Base-by-base conservation (phyloP, 2,888 invertebrate genomes). In the Amphimallon solstitiale region DNA sequence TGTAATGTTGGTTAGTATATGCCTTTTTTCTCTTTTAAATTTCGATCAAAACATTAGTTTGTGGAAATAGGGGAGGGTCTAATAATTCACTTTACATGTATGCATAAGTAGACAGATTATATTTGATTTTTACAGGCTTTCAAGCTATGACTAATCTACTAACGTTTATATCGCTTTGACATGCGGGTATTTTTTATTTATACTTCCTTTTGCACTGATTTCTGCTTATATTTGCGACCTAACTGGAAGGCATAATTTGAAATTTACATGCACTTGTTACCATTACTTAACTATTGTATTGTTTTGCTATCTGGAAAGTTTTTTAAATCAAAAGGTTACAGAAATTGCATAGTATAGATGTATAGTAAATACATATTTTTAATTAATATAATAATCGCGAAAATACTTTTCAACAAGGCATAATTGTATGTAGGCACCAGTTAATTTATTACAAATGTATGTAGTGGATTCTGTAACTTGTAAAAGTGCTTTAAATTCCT, bases 1-100 rank as follows among this genome's bases (percentile, higher is more conserved):
- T 43, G 43, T 59, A 59, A 59, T 59, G 56, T 59, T 59, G 56
- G 56, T 59, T 14, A 15, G 56, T 59, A 59, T 51, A 35, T 15
- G 14, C 35, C 51, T 51, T 35, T 35, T 51, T 51, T 51, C 35
- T 51, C 10, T 2, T 15, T 35, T 15, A 35, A 34, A 35, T 35
- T 51, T 51, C 35, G 34, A 51, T 51, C 34, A 51, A 48, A 48
- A 48, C 48, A 48, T 48, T 48, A 21, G 21, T 48, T 48, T 12
- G 48, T 48, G 23, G 48, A 48, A 48, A 48, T 48, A 48, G 48
- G 49, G 49, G 49, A 35, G 49, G 49, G 49, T 51, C 49, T 51
- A 34, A 51, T 34, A 48, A 48, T 48, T 48, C 48, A 23, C 10
- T 29, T 12, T 34, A 34, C 17, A 17, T 51, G 34, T 34, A 51